A percentile compares a stretch with the other conserved stretches of the same genome.
phyloP scores from a whole-genome alignment of 2,888 invertebrate genomes.

The Meteorus cinctellus region DNA sequence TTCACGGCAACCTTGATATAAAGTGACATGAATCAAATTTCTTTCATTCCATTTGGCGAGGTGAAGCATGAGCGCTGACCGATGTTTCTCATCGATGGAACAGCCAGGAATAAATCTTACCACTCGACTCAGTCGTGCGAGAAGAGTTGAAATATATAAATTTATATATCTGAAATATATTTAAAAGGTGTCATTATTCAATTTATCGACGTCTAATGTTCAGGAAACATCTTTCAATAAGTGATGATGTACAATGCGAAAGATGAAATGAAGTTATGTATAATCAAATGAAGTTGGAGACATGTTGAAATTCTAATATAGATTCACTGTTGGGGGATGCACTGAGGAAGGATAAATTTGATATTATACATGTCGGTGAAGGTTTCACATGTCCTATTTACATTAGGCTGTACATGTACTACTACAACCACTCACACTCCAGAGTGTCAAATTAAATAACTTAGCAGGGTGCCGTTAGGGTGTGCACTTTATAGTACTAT shows the following conservation, averaged over 20 bases:
- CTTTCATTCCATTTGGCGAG: slow-evolving; percentile 26
- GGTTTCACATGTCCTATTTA: slow-evolving; percentile 65
- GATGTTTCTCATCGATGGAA: slow-evolving; percentile 26
- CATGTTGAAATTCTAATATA: slow-evolving; percentile 22
- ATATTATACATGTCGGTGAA: slow-evolving; percentile 65
- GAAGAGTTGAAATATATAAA: slow-evolving; percentile 16
- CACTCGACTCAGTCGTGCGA: slow-evolving; percentile 9
- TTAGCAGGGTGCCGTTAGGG: slow-evolving; percentile 53
- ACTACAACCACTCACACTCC: slow-evolving; percentile 51
- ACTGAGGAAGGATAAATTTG: slow-evolving; percentile 66
- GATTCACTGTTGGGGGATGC: slow-evolving; percentile 33
- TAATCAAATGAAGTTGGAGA: background rate
- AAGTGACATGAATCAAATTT: slow-evolving; percentile 24
- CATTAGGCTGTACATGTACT: slow-evolving; percentile 54
- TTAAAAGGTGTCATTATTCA: background rate
- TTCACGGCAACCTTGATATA: background rate
- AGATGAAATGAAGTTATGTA: background rate
- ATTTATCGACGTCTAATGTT: background rate
- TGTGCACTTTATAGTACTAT: background rate
- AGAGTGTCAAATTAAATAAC: slow-evolving; percentile 65
- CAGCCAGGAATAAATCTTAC: slow-evolving; percentile 24
- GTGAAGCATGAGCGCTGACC: slow-evolving; percentile 5
- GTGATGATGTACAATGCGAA: background rate
- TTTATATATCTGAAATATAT: background rate
- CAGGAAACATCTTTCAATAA: background rate